Conservation (phyloP, 1,140 invertebrate species). For the Cotesia glomerata region DNA sequence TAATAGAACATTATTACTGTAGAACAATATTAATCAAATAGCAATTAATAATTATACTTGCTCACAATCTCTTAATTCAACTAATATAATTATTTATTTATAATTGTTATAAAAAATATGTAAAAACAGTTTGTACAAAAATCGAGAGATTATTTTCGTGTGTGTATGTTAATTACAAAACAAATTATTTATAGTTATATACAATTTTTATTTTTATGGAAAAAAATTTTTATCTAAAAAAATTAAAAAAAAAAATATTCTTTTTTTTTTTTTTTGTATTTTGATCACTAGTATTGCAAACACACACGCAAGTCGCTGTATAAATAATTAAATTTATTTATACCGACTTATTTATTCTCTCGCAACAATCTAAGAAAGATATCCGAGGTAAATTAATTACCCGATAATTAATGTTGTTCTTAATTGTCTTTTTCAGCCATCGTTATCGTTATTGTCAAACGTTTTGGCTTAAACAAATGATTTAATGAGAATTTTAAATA, state of each 20-base stretch:
- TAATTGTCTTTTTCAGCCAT: background rate
- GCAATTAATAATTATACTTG: slow-evolving; percentile 22
- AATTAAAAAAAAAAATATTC: slow-evolving; percentile 14
- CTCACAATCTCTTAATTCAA: slow-evolving; percentile 31
- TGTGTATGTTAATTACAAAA: slow-evolving; percentile 43
- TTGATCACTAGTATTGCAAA: slow-evolving; percentile 32
- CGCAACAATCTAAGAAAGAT: slow-evolving; percentile 46
- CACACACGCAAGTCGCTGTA: background rate
- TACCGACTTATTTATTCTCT: slow-evolving; percentile 38
- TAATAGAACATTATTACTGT: slow-evolving; percentile 51
- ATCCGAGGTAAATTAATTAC: slow-evolving; percentile 35
- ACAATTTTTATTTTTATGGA: background rate
- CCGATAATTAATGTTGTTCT: background rate
- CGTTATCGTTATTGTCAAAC: slow-evolving; percentile 6
- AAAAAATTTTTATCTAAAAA: background rate
- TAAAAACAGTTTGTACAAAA: slow-evolving; percentile 64
- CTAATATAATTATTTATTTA: slow-evolving; percentile 18
- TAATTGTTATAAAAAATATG: slow-evolving; percentile 37
- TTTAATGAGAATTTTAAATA: slow-evolving; percentile 38
- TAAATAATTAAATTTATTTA: too few species aligned
- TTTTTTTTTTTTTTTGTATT: background rate
- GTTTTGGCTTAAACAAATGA: slow-evolving; percentile 41
- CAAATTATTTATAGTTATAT: slow-evolving; percentile 52
- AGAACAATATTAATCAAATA: slow-evolving; percentile 38
- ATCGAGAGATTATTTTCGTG: slow-evolving; percentile 55